Evolutionary conservation across 2,797 vertebrate species (phyloP).

Genomic region (Cyclura pinguis): DNA sequence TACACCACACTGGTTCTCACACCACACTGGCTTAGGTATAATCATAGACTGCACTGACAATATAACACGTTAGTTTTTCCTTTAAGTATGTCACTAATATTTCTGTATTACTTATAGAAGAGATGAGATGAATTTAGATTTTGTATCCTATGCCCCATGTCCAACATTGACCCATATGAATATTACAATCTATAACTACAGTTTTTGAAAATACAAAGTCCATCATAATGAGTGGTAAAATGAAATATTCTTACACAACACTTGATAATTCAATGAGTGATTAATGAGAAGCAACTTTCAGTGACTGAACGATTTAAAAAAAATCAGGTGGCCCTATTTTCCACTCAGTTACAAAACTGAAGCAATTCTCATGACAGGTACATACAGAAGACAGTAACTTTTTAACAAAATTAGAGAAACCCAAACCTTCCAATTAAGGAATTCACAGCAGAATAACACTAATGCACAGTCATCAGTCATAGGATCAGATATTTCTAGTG

Average conservation of each 20-base stretch:
- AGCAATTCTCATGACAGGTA: background rate
- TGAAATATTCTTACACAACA: background rate
- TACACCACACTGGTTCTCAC: no score
- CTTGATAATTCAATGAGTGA: background rate
- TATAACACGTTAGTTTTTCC: background rate
- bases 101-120: background rate
- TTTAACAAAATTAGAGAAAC: background rate
- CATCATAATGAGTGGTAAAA: background rate
- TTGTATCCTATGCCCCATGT: background rate
- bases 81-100: background rate
- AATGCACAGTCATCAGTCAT: background rate
- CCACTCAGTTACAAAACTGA: background rate
- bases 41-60: background rate
- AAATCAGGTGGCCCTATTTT: background rate
- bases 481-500: background rate
- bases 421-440: background rate
- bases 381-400: background rate
- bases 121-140: background rate
- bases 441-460: background rate
- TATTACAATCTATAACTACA: background rate
- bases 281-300: background rate
- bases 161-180: background rate
- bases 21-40: background rate
- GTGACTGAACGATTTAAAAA: background rate
- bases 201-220: background rate